phyloP scores from a whole-genome alignment of 1,140 invertebrate species.

The Calephelis virginiensis region DNA sequence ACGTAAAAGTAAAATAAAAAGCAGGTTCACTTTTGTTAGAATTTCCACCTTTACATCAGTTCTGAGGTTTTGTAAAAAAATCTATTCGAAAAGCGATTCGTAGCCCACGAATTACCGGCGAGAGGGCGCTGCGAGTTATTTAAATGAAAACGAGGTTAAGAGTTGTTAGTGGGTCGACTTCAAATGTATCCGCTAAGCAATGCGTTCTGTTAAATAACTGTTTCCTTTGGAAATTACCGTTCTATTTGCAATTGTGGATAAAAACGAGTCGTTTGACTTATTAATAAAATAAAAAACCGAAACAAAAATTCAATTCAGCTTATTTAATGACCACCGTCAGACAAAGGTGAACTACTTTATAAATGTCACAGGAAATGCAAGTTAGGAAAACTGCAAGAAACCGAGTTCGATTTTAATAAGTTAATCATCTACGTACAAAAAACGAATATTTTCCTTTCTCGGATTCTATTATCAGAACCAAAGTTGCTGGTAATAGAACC shows the following conservation, averaged over 20 bases:
- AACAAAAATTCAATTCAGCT: too few relatives aligned
- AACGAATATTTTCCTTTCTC: too few relatives aligned
- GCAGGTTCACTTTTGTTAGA: background rate
- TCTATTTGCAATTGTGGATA: background rate
- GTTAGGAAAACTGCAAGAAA: too few relatives aligned
- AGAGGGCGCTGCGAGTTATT: background rate
- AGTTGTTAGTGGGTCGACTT: constrained; percentile 9
- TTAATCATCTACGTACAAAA: too few relatives aligned
- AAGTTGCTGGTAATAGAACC: too few relatives aligned
- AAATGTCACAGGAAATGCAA: too few relatives aligned
- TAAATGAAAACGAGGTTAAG: constrained; percentile 12
- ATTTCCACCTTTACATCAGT: background rate
- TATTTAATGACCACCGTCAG: too few relatives aligned
- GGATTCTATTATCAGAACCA: too few relatives aligned
- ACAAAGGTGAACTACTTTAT: too few relatives aligned
- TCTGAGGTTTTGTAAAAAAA: background rate
- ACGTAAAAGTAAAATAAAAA: background rate
- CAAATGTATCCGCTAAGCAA: constrained; percentile 11
- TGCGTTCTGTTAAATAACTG: constrained; percentile 14
- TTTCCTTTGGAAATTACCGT: background rate
- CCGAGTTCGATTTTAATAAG: too few relatives aligned
- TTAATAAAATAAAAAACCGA: too few relatives aligned
- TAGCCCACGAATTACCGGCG: background rate
- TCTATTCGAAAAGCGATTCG: background rate
- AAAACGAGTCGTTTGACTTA: background rate